Evolutionary conservation across 1,140 invertebrate genomes (phyloP).

Genomic region (Bilobella aurantiaca): DNA sequence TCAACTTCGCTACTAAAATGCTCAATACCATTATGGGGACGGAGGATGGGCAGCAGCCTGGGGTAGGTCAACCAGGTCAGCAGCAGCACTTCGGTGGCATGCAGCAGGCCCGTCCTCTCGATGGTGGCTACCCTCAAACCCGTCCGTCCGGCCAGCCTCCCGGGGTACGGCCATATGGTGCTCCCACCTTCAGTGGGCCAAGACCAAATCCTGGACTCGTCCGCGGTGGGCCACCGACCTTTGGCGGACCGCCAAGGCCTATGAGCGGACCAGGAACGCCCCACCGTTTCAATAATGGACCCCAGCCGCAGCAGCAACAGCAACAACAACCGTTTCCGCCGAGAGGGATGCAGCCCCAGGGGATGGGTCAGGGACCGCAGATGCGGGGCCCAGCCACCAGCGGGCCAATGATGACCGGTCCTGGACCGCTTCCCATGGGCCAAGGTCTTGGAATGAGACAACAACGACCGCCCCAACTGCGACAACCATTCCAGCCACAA

Average conservation of each 20-base stretch:
- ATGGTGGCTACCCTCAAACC: constrained; percentile 19
- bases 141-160: constrained; percentile 27
- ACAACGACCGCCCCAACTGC: neutral
- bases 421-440: neutral
- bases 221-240: constrained; percentile 25
- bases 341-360: constrained; percentile 21
- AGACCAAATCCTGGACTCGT: constrained; percentile 25
- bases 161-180: constrained; percentile 29
- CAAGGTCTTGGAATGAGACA: neutral
- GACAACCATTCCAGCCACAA: constrained; percentile 5
- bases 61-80: constrained; percentile 20
- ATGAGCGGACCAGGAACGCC: constrained; percentile 32
- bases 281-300: constrained; percentile 33
- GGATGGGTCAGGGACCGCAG: too few relatives aligned
- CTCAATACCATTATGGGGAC: constrained; percentile 43
- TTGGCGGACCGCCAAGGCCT: constrained; percentile 30
- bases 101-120: constrained; percentile 21
- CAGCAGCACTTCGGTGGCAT: constrained; percentile 17
- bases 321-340: too few relatives aligned
- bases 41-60: constrained; percentile 35
- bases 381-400: too few relatives aligned
- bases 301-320: constrained; percentile 15
- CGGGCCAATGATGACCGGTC: too few relatives aligned
- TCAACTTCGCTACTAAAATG: constrained; percentile 43
- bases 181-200: constrained; percentile 29